phyloP scores from a whole-genome alignment of 2,797 vertebrate genomes.

The Neosilurus mollespiculum region DNA sequence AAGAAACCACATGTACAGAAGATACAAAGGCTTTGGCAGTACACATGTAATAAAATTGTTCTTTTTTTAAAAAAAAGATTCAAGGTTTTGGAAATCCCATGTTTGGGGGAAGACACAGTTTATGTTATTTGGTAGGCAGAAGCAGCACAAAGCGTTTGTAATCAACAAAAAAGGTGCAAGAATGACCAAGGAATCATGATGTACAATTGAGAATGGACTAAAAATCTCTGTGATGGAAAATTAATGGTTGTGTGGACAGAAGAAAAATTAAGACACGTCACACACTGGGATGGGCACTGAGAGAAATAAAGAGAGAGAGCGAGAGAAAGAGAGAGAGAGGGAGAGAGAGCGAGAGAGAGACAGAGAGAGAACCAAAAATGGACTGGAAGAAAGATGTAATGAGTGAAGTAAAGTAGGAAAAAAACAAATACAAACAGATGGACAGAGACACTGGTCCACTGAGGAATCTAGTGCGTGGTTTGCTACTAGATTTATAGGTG shows the following conservation, averaged over 20 bases:
- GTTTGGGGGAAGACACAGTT: slow-evolving; percentile 76
- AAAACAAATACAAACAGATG: slow-evolving; percentile 99
- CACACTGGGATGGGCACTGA: slow-evolving; percentile 69
- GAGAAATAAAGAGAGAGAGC: background rate
- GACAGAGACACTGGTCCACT: slow-evolving; percentile 99
- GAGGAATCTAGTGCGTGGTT: slow-evolving; percentile 99
- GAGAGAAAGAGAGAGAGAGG: slow-evolving; percentile 25
- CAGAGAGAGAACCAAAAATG: slow-evolving; percentile 9
- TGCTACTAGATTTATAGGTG: slow-evolving; percentile 99
- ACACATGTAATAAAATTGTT: slow-evolving; percentile 42
- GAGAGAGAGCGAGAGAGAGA: slow-evolving; percentile 14
- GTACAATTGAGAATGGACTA: background rate
- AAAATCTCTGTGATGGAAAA: background rate
- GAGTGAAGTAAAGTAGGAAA: slow-evolving; percentile 89
- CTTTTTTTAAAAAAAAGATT: slow-evolving; percentile 41
- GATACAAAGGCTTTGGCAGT: slow-evolving; percentile 71
- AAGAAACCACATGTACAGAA: slow-evolving; percentile 47
- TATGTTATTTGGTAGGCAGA: slow-evolving; percentile 76
- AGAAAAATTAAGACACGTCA: slow-evolving; percentile 63
- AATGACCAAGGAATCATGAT: slow-evolving; percentile 58
- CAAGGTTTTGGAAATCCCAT: slow-evolving; percentile 65
- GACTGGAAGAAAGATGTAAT: slow-evolving; percentile 68
- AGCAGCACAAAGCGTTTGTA: slow-evolving; percentile 83
- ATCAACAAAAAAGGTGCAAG: slow-evolving; percentile 82
- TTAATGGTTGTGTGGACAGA: background rate